Conservation (phyloP, 2,113 vertebrate genomes). For the Corydoras sp. region DNA sequence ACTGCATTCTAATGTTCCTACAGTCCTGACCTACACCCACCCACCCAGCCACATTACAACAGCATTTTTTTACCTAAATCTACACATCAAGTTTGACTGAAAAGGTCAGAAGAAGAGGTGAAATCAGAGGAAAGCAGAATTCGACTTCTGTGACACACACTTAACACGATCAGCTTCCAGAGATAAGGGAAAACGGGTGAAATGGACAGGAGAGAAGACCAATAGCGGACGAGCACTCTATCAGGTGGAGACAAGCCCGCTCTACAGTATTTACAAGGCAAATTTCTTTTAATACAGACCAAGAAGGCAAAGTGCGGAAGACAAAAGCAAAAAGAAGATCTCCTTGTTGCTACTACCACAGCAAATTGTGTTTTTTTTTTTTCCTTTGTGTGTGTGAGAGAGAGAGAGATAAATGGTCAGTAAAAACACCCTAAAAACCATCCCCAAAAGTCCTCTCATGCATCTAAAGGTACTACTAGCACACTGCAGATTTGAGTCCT, state of each 20-base stretch:
- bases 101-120: constrained; percentile 61
- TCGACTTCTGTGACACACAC: constrained; percentile 60
- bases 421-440: constrained; percentile 47
- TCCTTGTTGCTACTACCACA: constrained; percentile 75
- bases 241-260: constrained; percentile 83
- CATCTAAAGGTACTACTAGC: constrained; percentile 65
- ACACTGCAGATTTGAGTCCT: constrained; percentile 66
- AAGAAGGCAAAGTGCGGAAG: constrained; percentile 73
- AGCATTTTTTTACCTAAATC: too few species aligned
- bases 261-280: constrained; percentile 87
- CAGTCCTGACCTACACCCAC: too few species aligned
- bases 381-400: constrained; percentile 72
- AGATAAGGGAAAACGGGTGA: constrained; percentile 35
- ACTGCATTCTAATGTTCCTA: too few species aligned
- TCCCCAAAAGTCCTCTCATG: constrained; percentile 73
- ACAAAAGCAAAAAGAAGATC: constrained; percentile 61
- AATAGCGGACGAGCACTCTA: constrained; percentile 75
- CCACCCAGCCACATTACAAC: too few species aligned
- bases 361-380: constrained; percentile 68
- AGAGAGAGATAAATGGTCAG: constrained; percentile 59
- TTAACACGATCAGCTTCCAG: constrained; percentile 56
- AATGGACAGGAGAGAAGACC: constrained; percentile 69
- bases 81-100: constrained; percentile 72
- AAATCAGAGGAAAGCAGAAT: constrained; percentile 55
- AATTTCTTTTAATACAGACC: constrained; percentile 72